phyloP scores from a whole-genome alignment of 2,888 invertebrate genomes.

The Neoitamus cyanurus region DNA sequence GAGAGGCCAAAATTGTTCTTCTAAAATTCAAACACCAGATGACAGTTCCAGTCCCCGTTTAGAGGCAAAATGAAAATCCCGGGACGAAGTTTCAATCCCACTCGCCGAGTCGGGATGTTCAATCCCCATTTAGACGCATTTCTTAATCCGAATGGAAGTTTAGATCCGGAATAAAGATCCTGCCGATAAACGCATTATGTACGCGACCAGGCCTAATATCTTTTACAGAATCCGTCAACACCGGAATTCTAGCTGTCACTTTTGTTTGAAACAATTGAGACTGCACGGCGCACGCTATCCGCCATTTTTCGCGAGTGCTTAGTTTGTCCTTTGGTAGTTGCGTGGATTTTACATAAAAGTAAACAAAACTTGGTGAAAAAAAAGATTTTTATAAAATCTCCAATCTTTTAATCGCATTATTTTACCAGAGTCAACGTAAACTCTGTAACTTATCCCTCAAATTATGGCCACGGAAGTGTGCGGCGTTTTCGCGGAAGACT shows the following conservation, averaged over 20 bases:
- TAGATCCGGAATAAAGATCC: too few species aligned
- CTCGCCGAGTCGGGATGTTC: too few species aligned
- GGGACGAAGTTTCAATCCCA: too few species aligned
- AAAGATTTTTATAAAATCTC: background rate
- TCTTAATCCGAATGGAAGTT: too few species aligned
- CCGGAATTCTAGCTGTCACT: background rate
- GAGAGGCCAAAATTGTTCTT: too few species aligned
- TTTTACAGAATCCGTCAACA: background rate
- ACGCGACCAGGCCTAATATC: background rate
- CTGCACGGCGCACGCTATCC: conserved; percentile 14
- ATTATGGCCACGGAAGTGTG: conserved; percentile 75
- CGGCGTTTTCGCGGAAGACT: conserved; percentile 74
- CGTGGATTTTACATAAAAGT: background rate
- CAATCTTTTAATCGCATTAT: background rate
- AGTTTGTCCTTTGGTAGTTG: background rate
- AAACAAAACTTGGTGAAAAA: background rate
- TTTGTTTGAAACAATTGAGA: conserved; percentile 14
- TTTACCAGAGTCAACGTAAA: background rate
- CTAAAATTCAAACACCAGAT: too few species aligned
- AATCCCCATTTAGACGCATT: too few species aligned
- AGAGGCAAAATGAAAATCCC: too few species aligned
- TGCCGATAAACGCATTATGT: too few species aligned
- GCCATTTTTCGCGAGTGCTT: conserved; percentile 20
- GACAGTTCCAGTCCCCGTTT: too few species aligned
- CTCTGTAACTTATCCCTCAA: background rate